Evolutionary conservation across 2,888 invertebrate genomes (phyloP), one percentile per base, ranked within the genome.

Genomic region (Tipula lateralis): DNA sequence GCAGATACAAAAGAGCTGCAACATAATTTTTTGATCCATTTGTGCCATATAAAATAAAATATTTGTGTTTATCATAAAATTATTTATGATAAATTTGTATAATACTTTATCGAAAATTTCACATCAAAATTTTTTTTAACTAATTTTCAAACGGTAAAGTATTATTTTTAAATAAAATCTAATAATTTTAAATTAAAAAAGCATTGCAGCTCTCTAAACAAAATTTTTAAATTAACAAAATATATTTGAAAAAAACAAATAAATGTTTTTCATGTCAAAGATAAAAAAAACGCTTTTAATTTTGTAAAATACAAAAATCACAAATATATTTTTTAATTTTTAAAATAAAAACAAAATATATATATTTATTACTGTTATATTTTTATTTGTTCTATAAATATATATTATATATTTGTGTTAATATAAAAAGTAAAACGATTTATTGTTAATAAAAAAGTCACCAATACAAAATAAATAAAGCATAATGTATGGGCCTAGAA

Each of bases 301-400:
- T 66, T 66, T 66, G n/a, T 19, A 66, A 50, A 50, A 66, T 66
- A 24, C 24, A 50, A 50, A n/a, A 50, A 66, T 66, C 66, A 66
- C 66, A 66, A 66, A 66, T 66, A 24, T 66, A 66, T 66, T 66
- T 66, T 50, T 66, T 66, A 66, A 66, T 66, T 66, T 50, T 66
- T 24, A 66, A 66, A 66, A 66, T 66, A 66, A 50, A 50, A 50
- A 24, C 24, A 66, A 66, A 24, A 19, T 24, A 66, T 66, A 66
- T 66, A 66, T 66, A 66, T 66, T 66, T 50, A 50, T 50, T 50
- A 50, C 12, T 50, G 44, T 50, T 50, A 50, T 50, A 44, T 44
- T 44, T 34, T 44, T 44, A 44, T 44, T 44, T 44, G 44, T 44
- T 44, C 44, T 44, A n/a, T 44, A 44, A 16, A 44, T 44, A 44